Base-by-base conservation (phyloP, 1,140 invertebrate species). In the Drosophila paulistorum region DNA sequence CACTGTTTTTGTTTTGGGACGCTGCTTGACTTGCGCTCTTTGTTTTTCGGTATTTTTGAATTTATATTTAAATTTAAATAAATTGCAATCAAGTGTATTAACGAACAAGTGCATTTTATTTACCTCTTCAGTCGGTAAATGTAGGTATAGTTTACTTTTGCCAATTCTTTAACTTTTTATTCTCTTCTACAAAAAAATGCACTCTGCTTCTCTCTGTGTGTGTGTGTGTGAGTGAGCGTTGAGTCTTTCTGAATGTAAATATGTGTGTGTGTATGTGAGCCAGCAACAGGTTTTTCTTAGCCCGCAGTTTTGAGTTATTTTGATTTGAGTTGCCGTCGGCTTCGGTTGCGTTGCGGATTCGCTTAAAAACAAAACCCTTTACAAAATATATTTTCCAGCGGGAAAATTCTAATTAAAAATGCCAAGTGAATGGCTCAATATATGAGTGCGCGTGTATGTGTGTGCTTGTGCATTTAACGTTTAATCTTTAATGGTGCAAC, bases 241-340 rank as follows among this genome's bases (percentile, higher is more conserved):
- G 20, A 23, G 14, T 17, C 7, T 48, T 3, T 48, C 14, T 42
- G 41, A 1, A 5, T 48, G 7, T 48, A 3, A 7, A 17, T 9
- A 17, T 58, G 51, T 68, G 71, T 68, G 71, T 59, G 51, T 14
- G 72, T 68, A 39, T 20, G 51, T 11, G 3, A 17, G 98, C 98
- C 42, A 98, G 98, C 93, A 76, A 76, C 74, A 76, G 74, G 74
- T 76, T 76, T 71, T 71, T 64, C 55, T 35, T 30, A 2, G 26
- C 30, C 14, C 33, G 57, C 33, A 17, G 57, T 37, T 58, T 37
- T 26, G 30, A 59, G 9, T 68, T 58, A 74, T 61, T 75, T 76
- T 66, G 51, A 57, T 75, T 76, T 20, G 33, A 37, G 57, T 60
- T 59, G 68, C 41, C 60, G 61, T 51, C 37, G 70, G 33, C 51